Conservation (phyloP, 2,888 invertebrate species). For the Elegia similella region DNA sequence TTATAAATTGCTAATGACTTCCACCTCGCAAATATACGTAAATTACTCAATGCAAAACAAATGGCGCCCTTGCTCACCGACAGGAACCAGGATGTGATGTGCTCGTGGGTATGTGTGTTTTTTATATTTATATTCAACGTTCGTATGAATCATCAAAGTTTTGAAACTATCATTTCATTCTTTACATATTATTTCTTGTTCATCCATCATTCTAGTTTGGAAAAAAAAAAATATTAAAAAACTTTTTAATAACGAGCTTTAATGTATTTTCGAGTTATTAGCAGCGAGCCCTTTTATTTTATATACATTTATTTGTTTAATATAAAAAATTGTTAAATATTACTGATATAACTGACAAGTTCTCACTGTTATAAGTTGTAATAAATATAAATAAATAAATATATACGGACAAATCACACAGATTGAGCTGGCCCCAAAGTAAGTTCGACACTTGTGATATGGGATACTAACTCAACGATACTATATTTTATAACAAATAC, state of each 20-base stretch:
- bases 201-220: no score
- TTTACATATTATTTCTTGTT: no score
- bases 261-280: no score
- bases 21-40: neutral
- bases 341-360: constrained; percentile 91
- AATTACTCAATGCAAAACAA: constrained; percentile 5
- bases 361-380: constrained; percentile 94
- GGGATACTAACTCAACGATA: no score
- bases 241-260: no score
- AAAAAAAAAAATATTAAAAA: no score
- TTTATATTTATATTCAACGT: neutral
- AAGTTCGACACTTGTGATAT: no score
- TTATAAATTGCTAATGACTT: neutral
- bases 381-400: no score
- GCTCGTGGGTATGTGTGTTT: neutral
- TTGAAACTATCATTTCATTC: neutral
- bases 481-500: no score
- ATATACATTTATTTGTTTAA: constrained; percentile 25
- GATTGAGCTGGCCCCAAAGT: no score
- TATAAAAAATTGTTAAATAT: constrained; percentile 13
- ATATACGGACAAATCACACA: no score
- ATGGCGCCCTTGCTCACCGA: constrained; percentile 1
- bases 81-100: constrained; percentile 5
- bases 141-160: neutral
- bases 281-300: no score